phyloP scores from a whole-genome alignment of 2,888 invertebrate genomes.

The Zygothrica quintamaculata region DNA sequence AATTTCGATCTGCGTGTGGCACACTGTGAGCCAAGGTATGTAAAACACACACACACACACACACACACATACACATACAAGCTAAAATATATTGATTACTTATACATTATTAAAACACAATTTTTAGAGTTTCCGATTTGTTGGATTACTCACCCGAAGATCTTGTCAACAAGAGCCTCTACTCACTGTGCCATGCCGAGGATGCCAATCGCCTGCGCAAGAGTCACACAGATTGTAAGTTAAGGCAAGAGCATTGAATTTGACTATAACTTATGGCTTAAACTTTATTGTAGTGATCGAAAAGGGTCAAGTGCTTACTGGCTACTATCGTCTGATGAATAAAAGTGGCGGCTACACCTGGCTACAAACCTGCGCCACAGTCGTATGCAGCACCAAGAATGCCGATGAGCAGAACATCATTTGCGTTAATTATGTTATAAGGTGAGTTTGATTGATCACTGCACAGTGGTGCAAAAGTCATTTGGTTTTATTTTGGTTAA shows the following conservation, averaged over 20 bases:
- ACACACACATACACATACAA: too few species aligned
- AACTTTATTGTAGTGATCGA: constrained; percentile 90
- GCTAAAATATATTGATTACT: too few species aligned
- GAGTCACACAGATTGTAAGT: constrained; percentile 98
- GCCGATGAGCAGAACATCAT: constrained; percentile 98
- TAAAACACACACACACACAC: too few species aligned
- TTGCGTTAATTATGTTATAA: constrained; percentile 98
- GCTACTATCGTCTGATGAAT: constrained; percentile 98
- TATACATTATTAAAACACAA: too few species aligned
- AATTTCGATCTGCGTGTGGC: constrained; percentile 98
- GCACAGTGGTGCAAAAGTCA: background rate
- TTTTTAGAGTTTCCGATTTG: constrained; percentile 95
- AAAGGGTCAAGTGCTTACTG: constrained; percentile 98
- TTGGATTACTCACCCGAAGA: constrained; percentile 97
- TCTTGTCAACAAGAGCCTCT: constrained; percentile 95
- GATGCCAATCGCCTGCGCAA: constrained; percentile 97
- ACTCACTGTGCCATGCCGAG: constrained; percentile 97
- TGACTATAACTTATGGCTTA: background rate
- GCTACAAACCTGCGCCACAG: constrained; percentile 98
- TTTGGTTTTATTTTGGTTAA: too few species aligned
- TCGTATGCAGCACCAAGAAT: constrained; percentile 97
- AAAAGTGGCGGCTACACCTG: constrained; percentile 98
- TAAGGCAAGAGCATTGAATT: too few species aligned
- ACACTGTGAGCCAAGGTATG: constrained; percentile 97
- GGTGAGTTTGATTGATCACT: constrained; percentile 87